Conservation (phyloP, 53 echinoderm and acorn worm genomes). For the Arbacia lixula region DNA sequence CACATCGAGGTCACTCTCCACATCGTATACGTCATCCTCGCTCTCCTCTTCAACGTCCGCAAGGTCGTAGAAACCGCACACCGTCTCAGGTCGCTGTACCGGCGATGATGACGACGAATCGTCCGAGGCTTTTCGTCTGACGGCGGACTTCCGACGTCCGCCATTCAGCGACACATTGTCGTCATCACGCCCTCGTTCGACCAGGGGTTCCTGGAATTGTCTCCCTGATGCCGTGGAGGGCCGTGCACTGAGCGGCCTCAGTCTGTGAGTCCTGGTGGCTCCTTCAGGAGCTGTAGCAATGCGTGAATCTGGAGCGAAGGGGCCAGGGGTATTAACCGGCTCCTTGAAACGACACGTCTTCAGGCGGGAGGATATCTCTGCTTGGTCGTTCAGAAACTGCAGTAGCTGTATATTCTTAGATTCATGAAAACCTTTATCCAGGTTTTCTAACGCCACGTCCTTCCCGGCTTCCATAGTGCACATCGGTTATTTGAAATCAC, state of each 20-base stretch:
- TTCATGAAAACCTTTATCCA: constrained; percentile 54
- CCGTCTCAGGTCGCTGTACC: constrained; percentile 47
- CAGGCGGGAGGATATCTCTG: constrained; percentile 53
- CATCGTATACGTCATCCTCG: constrained; percentile 40
- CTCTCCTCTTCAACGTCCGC: constrained; percentile 13
- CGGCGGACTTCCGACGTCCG: background rate
- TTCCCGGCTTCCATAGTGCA: background rate
- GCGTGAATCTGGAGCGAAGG: background rate
- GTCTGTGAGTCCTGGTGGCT: constrained; percentile 36
- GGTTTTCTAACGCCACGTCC: constrained; percentile 53
- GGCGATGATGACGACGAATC: constrained; percentile 11
- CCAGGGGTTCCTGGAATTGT: background rate
- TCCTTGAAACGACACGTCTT: constrained; percentile 56
- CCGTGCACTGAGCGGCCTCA: constrained; percentile 60
- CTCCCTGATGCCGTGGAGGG: constrained; percentile 53
- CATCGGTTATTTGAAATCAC: background rate
- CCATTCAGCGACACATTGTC: constrained; percentile 30
- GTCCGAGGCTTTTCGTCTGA: constrained; percentile 5
- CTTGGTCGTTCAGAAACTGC: constrained; percentile 65
- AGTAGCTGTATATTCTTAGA: constrained; percentile 61
- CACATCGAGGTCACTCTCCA: constrained; percentile 57
- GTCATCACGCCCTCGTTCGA: background rate
- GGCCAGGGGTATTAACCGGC: constrained; percentile 1
- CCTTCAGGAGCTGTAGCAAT: background rate
- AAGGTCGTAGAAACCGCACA: constrained; percentile 23